Conservation (phyloP, 2,113 vertebrate species). For the Alouatta palliata region DNA sequence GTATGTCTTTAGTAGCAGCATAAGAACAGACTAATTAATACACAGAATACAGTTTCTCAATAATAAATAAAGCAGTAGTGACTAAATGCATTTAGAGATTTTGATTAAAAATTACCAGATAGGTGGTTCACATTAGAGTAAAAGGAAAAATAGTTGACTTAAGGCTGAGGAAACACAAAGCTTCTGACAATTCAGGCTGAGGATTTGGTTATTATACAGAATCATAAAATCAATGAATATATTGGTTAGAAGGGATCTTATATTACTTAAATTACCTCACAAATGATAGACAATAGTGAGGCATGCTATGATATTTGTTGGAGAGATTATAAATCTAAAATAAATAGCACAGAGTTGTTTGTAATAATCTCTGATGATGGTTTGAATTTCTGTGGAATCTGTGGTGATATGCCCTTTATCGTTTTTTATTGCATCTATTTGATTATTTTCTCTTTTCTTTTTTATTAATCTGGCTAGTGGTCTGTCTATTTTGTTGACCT, state of each 20-base stretch:
- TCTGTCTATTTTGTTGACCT: too few relatives aligned
- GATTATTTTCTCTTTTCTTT: too few relatives aligned
- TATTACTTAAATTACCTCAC: not conserved
- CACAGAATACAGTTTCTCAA: not conserved
- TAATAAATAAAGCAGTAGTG: conserved; percentile 1
- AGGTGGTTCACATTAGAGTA: not conserved
- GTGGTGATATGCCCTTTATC: too few relatives aligned
- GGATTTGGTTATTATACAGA: not conserved
- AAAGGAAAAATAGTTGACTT: not conserved
- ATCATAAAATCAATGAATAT: not conserved
- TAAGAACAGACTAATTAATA: too few relatives aligned
- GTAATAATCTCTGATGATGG: too few relatives aligned
- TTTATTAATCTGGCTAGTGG: too few relatives aligned
- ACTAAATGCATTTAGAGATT: not conserved
- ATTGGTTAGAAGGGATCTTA: not conserved
- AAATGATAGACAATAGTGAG: not conserved
- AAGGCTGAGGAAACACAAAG: not conserved
- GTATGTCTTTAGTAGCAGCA: too few relatives aligned
- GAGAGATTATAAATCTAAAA: not conserved
- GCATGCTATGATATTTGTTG: not conserved
- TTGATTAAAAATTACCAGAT: not conserved
- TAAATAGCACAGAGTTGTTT: too few relatives aligned
- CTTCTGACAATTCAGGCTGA: not conserved
- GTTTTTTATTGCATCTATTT: too few relatives aligned
- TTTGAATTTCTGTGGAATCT: too few relatives aligned